These are phyloP conservation scores for Podabrus alpinus DNA, from an alignment of 2,888 invertebrate genomes.

Conservation along the genomic window DNA sequence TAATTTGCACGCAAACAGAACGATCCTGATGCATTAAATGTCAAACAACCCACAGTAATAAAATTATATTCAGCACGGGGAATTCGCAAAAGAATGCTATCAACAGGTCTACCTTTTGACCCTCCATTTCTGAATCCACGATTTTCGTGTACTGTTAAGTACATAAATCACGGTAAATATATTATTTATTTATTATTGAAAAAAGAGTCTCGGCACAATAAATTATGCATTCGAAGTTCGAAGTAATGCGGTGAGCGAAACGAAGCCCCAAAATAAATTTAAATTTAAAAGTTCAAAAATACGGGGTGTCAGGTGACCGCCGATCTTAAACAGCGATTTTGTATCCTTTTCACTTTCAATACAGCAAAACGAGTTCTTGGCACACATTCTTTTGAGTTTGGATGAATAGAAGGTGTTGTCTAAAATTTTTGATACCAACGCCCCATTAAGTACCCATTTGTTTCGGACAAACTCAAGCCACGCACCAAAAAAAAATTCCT, in stretches of 20 bases:
- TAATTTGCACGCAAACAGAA: neutral
- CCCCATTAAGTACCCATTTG: neutral
- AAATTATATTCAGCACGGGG: neutral
- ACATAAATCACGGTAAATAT: neutral
- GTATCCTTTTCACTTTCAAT: neutral
- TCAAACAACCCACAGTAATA: neutral
- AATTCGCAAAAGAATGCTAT: neutral
- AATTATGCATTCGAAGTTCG: neutral
- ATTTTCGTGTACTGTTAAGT: neutral
- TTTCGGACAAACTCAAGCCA: neutral
- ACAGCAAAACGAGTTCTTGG: neutral
- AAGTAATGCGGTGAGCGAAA: neutral
- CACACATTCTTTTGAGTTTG: neutral
- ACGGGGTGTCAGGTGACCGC: neutral
- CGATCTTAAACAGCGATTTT: neutral
- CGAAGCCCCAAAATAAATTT: neutral
- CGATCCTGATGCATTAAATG: neutral
- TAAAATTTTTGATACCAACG: neutral
- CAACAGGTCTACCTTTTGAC: neutral
- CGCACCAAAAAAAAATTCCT: neutral
- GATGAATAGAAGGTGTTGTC: neutral
- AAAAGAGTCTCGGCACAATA: neutral
- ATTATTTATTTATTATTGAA: neutral
- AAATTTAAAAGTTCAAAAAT: neutral
- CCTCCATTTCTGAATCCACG: neutral